Base-by-base conservation (phyloP, 2,888 invertebrate genomes). In the Acanthopleura granulata region DNA sequence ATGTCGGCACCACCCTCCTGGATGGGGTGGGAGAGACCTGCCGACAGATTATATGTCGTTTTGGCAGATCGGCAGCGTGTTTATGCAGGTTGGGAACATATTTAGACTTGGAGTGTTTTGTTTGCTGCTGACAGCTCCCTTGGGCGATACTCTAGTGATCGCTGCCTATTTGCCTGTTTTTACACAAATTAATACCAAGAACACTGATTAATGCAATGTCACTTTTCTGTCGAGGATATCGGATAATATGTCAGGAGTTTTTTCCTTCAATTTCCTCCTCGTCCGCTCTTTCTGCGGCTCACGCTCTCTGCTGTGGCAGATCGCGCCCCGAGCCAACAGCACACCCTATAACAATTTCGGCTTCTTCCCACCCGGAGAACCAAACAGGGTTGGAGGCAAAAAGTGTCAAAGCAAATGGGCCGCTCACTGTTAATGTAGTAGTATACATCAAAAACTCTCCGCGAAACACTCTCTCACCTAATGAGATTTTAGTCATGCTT, bases 31-130 rank as follows among this genome's bases (percentile, higher is more conserved):
- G 40, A 40, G 40, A 40, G 40, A 40, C 40, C 40, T 40, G 40
- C 40, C 40, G 40, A 40, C 40, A 40, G 40, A 40, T 40, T 40
- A 40, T 40, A 40, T 27, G 66, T 66, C 66, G 29, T 22, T 66
- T 27, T 66, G 66, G 29, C 66, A 66, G 66, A 22, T 27, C 29
- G 22, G 18, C 16, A 27, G 15, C 27, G 27, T 66, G 66, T 66
- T 66, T 66, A 66, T 27, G 66, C 29, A 66, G 66, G 66, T 66
- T 66, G 66, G 29, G 29, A 66, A 66, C 66, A 66, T 27, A 66
- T 66, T 66, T 66, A 66, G 66, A 22, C 25, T 22, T 25, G 16
- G 66, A 66, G 27, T 66, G 66, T 66, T 66, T 22, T 66, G 22
- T 27, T 66, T 66, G 18, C 25, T 14, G 16, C 29, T 66, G 66